A percentile compares a stretch with the other conserved stretches of the same genome.
phyloP scores from a whole-genome alignment of 2,888 invertebrate species.

The Pammene aurita region DNA sequence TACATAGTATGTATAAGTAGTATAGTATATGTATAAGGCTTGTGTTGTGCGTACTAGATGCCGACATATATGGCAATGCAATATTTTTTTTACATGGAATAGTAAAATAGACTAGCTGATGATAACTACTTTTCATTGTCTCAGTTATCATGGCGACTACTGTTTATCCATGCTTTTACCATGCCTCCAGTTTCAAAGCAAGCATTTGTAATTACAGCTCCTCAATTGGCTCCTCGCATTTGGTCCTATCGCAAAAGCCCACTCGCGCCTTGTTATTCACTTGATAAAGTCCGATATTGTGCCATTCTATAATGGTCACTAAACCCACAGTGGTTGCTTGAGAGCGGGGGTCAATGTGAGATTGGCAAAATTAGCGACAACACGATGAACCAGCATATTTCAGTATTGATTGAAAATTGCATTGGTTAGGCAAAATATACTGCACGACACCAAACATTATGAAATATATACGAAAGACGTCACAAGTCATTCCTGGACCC shows the following conservation, averaged over 20 bases:
- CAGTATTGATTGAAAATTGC: constrained; percentile 5
- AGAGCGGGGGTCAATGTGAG: not conserved
- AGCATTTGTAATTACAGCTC: not conserved
- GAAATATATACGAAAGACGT: too few species aligned
- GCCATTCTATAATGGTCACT: constrained; percentile 4
- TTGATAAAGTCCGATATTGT: constrained; percentile 3
- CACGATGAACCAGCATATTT: constrained; percentile 1
- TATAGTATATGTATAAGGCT: too few species aligned
- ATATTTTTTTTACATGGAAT: too few species aligned
- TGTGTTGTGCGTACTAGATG: too few species aligned
- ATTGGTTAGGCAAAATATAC: not conserved
- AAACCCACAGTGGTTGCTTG: not conserved
- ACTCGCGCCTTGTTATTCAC: constrained; percentile 7
- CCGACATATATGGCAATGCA: too few species aligned
- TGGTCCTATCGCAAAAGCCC: constrained; percentile 5
- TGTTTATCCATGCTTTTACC: too few species aligned
- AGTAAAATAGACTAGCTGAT: too few species aligned
- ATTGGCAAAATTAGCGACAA: not conserved
- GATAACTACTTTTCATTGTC: too few species aligned
- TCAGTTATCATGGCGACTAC: too few species aligned
- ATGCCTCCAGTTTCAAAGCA: not conserved
- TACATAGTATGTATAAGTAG: too few species aligned
- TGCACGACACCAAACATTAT: too few species aligned
- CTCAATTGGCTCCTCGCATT: not conserved
- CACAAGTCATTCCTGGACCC: too few species aligned